Base-by-base conservation (phyloP, 2,113 vertebrate genomes). In the Aviceda subcristata region DNA sequence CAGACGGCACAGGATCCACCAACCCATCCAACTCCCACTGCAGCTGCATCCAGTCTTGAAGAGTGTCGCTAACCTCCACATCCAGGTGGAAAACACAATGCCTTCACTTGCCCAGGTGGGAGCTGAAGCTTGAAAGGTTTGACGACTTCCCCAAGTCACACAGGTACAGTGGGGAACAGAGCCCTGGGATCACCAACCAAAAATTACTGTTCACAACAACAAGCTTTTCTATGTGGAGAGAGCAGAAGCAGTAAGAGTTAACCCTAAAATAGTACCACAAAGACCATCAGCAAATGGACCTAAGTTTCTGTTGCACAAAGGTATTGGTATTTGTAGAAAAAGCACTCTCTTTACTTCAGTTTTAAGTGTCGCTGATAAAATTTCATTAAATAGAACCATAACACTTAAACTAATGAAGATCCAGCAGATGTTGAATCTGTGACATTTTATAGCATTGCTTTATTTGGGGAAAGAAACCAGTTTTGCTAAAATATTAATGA, bases 401-500 rank as follows among this genome's bases (percentile, higher is more conserved):
- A 91, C 34, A 60, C n/a, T 92, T 89, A 80, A 91, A 89, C 79
- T 84, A 92, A 91, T 63, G 76, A 97, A 94, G 38, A 94, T 85
- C 60, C 68, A 94, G 86, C 84, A 95, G 93, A 87, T 91, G 86
- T 56, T 95, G 86, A 46, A 84, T 81, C 56, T 43, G 23, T 75
- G 39, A 27, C 86, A 51, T 36, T 89, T 91, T 84, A 81, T 9
- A 91, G 73, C 18, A 48, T 34, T 77, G 15, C 80, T 92, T 79
- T 64, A 69, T 81, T 46, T 81, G 51, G 56, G 32, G 21, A 82
- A 92, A 96, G 19, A 87, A 87, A 56, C 43, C 56, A 87, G 51
- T 89, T 94, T 89, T 78, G 27, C 48, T 95, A 43, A 95, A 95
- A 95, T 95, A 92, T 81, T 96, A 78, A 93, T 75, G 80, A 84